phyloP scores from a whole-genome alignment of 2,113 vertebrate genomes.

The Atlantisia rogersi region DNA sequence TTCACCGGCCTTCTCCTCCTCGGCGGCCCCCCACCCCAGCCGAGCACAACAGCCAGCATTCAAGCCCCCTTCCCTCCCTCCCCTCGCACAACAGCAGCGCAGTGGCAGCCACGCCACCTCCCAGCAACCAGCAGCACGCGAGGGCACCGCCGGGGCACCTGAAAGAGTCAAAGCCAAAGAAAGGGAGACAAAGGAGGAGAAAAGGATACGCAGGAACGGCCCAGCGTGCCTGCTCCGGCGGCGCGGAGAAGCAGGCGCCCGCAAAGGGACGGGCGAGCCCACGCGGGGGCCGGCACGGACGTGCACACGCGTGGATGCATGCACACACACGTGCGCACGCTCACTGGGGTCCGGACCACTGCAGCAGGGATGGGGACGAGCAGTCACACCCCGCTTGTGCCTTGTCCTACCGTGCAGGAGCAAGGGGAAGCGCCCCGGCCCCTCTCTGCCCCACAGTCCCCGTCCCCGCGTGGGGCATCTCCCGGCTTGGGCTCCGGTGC shows the following conservation, averaged over 20 bases:
- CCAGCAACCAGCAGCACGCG: constrained; percentile 71
- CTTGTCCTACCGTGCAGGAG: neutral
- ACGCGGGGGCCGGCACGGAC: neutral
- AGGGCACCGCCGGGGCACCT: constrained; percentile 63
- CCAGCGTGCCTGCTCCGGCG: constrained; percentile 7
- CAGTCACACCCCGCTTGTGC: neutral
- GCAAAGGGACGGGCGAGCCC: neutral
- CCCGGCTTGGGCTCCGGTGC: neutral
- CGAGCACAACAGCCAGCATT: constrained; percentile 64
- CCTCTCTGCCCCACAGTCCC: neutral
- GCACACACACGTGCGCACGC: neutral
- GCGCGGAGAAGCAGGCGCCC: neutral
- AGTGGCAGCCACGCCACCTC: constrained; percentile 73
- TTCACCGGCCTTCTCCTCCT: constrained; percentile 39
- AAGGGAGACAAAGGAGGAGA: neutral
- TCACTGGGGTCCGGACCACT: neutral
- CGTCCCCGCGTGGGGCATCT: neutral
- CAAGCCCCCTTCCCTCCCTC: constrained; percentile 63
- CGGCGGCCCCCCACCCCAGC: constrained; percentile 45
- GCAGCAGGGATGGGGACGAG: neutral
- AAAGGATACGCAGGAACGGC: neutral
- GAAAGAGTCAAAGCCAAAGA: constrained; percentile 43
- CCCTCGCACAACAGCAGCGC: constrained; percentile 67
- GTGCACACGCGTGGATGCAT: neutral
- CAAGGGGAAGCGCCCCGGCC: neutral